Conservation (phyloP, 2,113 vertebrate genomes). For the Hydropotes inermis region DNA sequence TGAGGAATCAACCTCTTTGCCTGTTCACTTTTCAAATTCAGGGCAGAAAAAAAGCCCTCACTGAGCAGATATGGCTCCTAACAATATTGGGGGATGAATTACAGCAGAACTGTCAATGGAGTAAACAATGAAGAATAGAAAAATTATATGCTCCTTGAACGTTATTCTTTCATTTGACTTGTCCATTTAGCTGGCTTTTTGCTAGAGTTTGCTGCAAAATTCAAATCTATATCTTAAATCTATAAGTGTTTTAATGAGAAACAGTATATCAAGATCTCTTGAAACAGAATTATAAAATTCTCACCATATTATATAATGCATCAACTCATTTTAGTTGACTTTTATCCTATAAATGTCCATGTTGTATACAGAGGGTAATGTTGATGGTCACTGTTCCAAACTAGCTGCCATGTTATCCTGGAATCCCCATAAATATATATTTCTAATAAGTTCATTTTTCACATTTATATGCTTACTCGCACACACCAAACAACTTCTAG, state of each 20-base stretch:
- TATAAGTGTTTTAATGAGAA: background rate
- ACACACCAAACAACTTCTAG: background rate
- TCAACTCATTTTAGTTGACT: background rate
- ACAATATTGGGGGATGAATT: background rate
- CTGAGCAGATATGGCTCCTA: background rate
- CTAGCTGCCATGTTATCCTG: background rate
- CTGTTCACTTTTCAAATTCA: background rate
- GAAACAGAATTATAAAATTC: slow-evolving; percentile 13
- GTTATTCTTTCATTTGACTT: background rate
- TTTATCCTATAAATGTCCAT: background rate
- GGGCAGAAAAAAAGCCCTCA: background rate
- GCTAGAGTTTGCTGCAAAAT: background rate
- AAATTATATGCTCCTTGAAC: background rate
- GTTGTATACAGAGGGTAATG: background rate
- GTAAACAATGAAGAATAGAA: background rate
- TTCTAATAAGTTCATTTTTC: background rate
- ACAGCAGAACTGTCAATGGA: background rate
- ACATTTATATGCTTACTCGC: background rate
- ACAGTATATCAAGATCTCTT: background rate
- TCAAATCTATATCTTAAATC: background rate
- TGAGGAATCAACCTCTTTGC: background rate
- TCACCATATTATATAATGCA: background rate
- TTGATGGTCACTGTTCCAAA: background rate
- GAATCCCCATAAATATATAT: background rate
- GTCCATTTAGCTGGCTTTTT: background rate